Evolutionary conservation across 2,113 vertebrate genomes (phyloP).

Genomic region (Ranitomeya variabilis): DNA sequence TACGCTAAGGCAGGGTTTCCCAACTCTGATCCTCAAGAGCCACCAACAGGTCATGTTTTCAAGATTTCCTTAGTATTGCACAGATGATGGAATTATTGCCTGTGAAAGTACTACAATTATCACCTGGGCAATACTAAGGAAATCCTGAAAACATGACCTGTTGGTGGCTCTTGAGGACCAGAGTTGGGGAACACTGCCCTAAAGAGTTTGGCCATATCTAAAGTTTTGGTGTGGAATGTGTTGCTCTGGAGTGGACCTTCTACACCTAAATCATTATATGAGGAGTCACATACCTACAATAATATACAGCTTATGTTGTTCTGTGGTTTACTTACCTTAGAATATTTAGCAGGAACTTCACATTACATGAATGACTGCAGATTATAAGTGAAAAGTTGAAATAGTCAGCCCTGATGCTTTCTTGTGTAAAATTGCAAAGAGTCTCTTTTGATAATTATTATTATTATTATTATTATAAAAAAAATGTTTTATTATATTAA

Average conservation of each 20-base stretch:
- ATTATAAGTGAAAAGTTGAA: background rate
- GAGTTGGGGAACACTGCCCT: too few relatives aligned
- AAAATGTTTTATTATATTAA: background rate
- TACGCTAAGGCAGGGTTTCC: background rate
- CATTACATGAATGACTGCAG: background rate
- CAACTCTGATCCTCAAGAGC: too few relatives aligned
- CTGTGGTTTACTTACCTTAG: constrained; percentile 7
- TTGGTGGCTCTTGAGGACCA: too few relatives aligned
- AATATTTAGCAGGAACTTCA: background rate
- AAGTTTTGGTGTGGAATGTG: background rate
- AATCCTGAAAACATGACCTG: too few relatives aligned
- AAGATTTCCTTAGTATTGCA: too few relatives aligned
- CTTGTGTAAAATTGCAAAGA: background rate
- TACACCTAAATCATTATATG: background rate
- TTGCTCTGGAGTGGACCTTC: background rate
- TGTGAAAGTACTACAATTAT: too few relatives aligned
- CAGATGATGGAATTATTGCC: too few relatives aligned
- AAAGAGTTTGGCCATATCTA: background rate
- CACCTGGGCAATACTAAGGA: too few relatives aligned
- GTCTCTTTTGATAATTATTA: background rate
- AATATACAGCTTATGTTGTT: background rate
- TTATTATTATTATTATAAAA: background rate
- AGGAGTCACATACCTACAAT: background rate
- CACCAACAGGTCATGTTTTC: too few relatives aligned
- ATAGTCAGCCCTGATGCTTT: background rate